Base-by-base conservation (phyloP, 1,140 invertebrate genomes). In the Caenorhabditis latens region DNA sequence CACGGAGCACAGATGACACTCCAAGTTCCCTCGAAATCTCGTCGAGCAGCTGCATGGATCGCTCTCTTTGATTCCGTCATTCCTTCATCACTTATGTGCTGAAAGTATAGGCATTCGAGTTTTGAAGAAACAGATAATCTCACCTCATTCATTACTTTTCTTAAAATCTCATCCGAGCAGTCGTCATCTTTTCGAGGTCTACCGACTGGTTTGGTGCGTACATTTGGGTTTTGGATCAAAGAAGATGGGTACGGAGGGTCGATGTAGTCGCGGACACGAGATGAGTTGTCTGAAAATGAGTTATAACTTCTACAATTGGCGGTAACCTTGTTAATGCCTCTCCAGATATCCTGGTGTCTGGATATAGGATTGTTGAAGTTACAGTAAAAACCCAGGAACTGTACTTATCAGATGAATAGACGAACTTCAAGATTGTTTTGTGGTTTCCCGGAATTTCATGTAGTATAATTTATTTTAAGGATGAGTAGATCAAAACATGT, bases 1-100 rank as follows among this genome's bases (percentile, higher is more conserved):
- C 71, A 79, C n/a, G 71, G 71, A 79, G 71, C 71, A 79, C 71
- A 79, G 53, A 79, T 79, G 46, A 79, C 46, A 79, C 71, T 79
- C 71, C 71, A 79, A 2, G 46, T 50, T 48, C 71, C 71, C 11
- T 79, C 71, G n/a, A 79, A 79, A 24, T 79, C 71, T 50, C 71
- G 71, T 0, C 71, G 71, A 50, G 71, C 43, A 46, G 71, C 71
- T 9, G 13, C 71, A 13, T 79, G 71, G 19, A 79, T 79, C 24
- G 71, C 71, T 50, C 71, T 16, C 14, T 50, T 79, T 11, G 71
- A 79, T 79, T 79, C 71, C 4, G 71, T 79, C 71, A 79, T 79
- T 79, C 71, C 71, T 50, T 79, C 71, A 13, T 79, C 71, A 4
- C 46, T 79, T 48, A 79, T 79, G 24, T 79, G 71, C 71, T 79